Evolutionary conservation across 2,113 vertebrate species (phyloP).

Genomic region (Rhipidura dahli): DNA sequence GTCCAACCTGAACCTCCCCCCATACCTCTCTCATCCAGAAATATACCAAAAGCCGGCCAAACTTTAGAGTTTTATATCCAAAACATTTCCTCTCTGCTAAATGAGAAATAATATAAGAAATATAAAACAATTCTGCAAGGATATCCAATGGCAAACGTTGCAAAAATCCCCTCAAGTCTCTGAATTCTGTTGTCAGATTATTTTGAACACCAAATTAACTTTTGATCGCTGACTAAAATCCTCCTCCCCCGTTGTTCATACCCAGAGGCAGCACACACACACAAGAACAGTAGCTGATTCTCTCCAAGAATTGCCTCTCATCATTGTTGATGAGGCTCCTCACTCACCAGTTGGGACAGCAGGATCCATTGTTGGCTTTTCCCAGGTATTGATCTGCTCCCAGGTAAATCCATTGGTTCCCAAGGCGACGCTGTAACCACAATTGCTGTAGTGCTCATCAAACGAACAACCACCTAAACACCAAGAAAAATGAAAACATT

Average conservation of each 20-base stretch:
- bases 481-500: slow-evolving; percentile 35
- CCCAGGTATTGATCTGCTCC: slow-evolving; percentile 98
- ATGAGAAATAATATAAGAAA: background rate
- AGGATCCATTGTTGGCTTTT: slow-evolving; percentile 89
- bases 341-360: slow-evolving; percentile 88
- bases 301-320: background rate
- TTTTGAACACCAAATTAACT: background rate
- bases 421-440: slow-evolving; percentile 92
- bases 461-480: slow-evolving; percentile 90
- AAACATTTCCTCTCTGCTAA: background rate
- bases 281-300: background rate
- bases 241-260: fast-evolving
- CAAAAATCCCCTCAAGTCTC: background rate
- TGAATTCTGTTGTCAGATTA: background rate
- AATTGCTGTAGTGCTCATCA: slow-evolving; percentile 92
- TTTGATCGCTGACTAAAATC: background rate
- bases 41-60: background rate
- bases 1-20: background rate
- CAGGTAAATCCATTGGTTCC: slow-evolving; percentile 96
- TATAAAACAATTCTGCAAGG: background rate
- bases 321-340: background rate
- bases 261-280: background rate
- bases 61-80: background rate
- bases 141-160: background rate
- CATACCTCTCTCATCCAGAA: background rate